Base-by-base conservation (phyloP, 2,797 vertebrate genomes). In the Syngnathus acus region DNA sequence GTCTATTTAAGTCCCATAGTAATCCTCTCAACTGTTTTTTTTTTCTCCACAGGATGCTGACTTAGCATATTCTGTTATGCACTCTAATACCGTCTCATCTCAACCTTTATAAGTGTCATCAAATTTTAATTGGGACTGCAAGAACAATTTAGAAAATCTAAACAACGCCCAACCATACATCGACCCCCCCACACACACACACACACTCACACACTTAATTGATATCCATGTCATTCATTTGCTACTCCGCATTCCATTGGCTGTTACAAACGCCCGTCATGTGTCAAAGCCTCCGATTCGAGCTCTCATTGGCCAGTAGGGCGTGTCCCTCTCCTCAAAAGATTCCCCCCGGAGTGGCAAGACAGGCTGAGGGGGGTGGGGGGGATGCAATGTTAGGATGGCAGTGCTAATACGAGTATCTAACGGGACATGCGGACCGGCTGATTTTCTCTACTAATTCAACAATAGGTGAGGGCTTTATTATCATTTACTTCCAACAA, bases 391-490 rank as follows among this genome's bases (percentile, higher is more conserved):
- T 38, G 55, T 57, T 57, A 78, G 89, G 89, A 90, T 88, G 89
- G 87, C 83, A 85, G 86, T 69, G 84, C 86, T 87, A 84, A 84
- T 74, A 72, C 79, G 84, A 88, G 86, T 78, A 84, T 64, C 76
- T 87, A 88, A 87, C 87, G 82, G 91, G 90, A 90, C 90, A 87
- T 88, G 88, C 86, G 85, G 87, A 84, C 83, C 71, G 70, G 72
- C 79, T 78, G 83, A 83, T 84, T 81, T 82, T 78, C 78, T 71
- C 78, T 80, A 72, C 86, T 76, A 86, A 78, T 78, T 75, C 79
- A 73, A 78, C 72, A 75, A 68, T 81, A 77, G 90, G 91, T 92
- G 85, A 92, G 89, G 68, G 38, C 14, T 53, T 77, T 63, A 62
- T 48, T 14, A 64, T 82, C 78, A 72, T 79, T 79, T 80, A 39